Base-by-base conservation (phyloP, 1,140 invertebrate species). In the Choristoneura fumiferana region DNA sequence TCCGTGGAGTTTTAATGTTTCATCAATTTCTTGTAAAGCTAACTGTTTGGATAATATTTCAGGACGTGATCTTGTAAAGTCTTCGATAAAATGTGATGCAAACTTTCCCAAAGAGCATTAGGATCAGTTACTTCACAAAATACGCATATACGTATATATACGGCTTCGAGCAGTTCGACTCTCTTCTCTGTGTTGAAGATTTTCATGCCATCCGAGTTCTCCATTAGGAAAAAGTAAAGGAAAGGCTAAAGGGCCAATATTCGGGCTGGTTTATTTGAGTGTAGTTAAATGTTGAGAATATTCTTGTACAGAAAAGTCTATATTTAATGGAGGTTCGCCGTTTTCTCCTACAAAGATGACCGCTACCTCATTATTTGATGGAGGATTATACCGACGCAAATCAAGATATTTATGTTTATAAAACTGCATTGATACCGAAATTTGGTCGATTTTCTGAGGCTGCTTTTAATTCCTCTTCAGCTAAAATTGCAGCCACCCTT, bases 331-430 rank as follows among this genome's bases (percentile, higher is more conserved):
- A 60, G 59, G 53, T 60, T 60, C 59, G 9, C 58, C 58, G 39
- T 60, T 45, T 55, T 60, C 53, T 61, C 59, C 53, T 38, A 61
- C 54, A 61, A 61, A 61, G 54, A 61, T 61, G 40, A 22, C 40
- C 54, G 58, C 62, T 56, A 58, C 57, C 53, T 63, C 57, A 59
- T 63, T 67, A 63, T 58, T 67, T 58, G 58, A 60, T 63, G 65
- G 58, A n/a, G 60, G 54, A 45, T 67, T 67, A 67, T 67, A 67
- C 58, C 60, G 57, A 67, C 60, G 64, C 45, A 66, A 62, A 62
- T 66, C 63, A 61, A 63, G 56, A 67, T 55, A 61, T 56, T 61
- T 58, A 57, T 60, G 15, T 61, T 67, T 67, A 63, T 58, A 65
- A 65, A 64, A 64, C 40, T 57, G 62, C 58, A 60, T 65, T 61